Evolutionary conservation across 1,140 invertebrate genomes (phyloP).

Genomic region (Spodoptera litura): DNA sequence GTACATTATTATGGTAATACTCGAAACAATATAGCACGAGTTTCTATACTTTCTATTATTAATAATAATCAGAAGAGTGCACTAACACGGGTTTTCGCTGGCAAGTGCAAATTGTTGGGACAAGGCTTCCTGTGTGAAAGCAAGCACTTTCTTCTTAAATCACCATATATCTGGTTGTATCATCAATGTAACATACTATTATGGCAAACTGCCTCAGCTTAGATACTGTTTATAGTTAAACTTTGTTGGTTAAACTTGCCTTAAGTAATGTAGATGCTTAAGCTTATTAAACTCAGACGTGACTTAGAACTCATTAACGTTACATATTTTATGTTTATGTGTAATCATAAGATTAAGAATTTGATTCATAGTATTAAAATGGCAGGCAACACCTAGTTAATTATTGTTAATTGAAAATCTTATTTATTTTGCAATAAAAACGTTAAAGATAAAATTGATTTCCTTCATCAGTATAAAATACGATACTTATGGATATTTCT

Average conservation of each 20-base stretch:
- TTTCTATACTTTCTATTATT: conserved; percentile 37
- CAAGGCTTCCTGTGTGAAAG: conserved; percentile 41
- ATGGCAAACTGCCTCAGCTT: conserved; percentile 28
- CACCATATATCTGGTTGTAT: conserved; percentile 38
- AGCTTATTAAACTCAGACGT: not conserved
- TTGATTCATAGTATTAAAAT: too few species aligned
- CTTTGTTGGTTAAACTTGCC: not conserved
- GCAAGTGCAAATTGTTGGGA: conserved; percentile 36
- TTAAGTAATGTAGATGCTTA: not conserved
- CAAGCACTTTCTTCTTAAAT: conserved; percentile 38
- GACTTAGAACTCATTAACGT: too few species aligned
- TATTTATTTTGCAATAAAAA: too few species aligned
- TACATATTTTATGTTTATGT: too few species aligned
- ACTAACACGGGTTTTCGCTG: conserved; percentile 25
- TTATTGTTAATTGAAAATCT: too few species aligned
- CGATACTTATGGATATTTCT: too few species aligned
- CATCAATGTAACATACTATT: conserved; percentile 42
- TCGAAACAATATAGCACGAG: conserved; percentile 28
- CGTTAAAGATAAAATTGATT: too few species aligned
- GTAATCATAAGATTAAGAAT: too few species aligned
- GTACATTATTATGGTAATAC: conserved; percentile 27
- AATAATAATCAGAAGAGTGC: conserved; percentile 27
- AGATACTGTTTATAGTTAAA: conserved; percentile 8
- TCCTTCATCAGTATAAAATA: too few species aligned
- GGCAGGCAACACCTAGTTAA: too few species aligned